Conservation (phyloP, 2,797 vertebrate genomes). For the Aphelocoma californica region DNA sequence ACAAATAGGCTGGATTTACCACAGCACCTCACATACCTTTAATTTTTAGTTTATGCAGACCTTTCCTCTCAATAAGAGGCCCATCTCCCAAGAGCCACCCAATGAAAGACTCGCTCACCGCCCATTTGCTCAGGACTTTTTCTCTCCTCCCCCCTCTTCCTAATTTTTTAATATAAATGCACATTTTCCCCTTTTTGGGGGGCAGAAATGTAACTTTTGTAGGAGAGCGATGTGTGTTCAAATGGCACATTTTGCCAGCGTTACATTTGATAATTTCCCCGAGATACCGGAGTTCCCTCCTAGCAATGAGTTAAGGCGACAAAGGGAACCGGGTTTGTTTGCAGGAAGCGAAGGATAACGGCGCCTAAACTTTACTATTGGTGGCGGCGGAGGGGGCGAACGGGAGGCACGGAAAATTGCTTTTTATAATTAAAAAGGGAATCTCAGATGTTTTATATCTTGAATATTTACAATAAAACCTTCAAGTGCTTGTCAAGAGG, state of each 20-base stretch:
- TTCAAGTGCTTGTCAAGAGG: conserved; percentile 82
- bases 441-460: conserved; percentile 85
- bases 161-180: conserved; percentile 85
- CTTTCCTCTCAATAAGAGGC: conserved; percentile 41
- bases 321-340: conserved; percentile 73
- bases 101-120: background rate
- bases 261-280: conserved; percentile 76
- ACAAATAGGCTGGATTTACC: background rate
- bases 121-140: conserved; percentile 44
- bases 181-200: conserved; percentile 69
- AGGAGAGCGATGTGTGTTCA: conserved; percentile 64
- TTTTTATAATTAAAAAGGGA: conserved; percentile 87
- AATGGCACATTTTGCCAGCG: conserved; percentile 74
- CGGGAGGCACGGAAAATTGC: conserved; percentile 76
- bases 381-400: background rate
- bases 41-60: conserved; percentile 53
- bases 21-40: background rate
- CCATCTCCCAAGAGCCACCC: background rate
- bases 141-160: conserved; percentile 38
- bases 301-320: conserved; percentile 69
- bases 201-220: conserved; percentile 77
- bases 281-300: conserved; percentile 74
- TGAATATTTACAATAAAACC: conserved; percentile 85
- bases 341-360: conserved; percentile 67
- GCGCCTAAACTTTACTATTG: conserved; percentile 72